A percentile compares a stretch with the other conserved stretches of the same genome.
These are phyloP conservation scores for Psilopogon haemacephalus DNA, from an alignment of 2,113 vertebrate genomes.

Conservation along the genomic window DNA sequence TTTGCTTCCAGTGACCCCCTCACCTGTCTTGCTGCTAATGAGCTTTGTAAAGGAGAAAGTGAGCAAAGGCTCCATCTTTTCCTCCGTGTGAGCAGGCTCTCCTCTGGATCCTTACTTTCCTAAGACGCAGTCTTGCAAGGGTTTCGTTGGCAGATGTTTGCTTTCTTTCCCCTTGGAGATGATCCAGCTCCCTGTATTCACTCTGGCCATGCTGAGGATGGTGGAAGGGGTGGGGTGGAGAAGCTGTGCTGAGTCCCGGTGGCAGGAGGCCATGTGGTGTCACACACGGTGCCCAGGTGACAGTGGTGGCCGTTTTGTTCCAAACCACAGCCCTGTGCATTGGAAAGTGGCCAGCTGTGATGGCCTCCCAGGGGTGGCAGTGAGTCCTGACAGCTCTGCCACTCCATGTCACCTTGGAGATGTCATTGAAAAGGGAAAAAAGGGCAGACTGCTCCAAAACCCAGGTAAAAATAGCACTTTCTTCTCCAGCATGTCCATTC, in stretches of 20 bases:
- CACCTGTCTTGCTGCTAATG: not conserved
- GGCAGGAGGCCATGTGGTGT: accelerated
- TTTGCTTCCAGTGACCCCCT: not conserved
- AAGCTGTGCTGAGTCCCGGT: not conserved
- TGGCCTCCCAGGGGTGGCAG: not conserved
- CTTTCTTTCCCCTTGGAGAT: not conserved
- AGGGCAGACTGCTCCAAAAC: not conserved
- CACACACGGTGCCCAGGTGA: accelerated
- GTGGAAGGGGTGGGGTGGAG: not conserved
- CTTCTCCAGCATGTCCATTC: constrained; percentile 19
- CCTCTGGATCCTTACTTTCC: not conserved
- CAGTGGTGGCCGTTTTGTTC: accelerated
- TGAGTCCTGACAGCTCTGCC: not conserved
- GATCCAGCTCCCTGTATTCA: not conserved
- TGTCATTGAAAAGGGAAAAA: not conserved
- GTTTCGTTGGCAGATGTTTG: accelerated
- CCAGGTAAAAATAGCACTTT: constrained; percentile 13
- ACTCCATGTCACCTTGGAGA: not conserved
- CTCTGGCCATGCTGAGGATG: accelerated
- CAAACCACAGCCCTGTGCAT: accelerated
- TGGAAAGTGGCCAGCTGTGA: accelerated
- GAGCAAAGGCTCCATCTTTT: not conserved
- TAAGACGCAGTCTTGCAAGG: accelerated
- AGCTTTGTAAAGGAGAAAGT: not conserved
- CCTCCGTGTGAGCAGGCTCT: not conserved